Percentiles rank a stretch among this genome's conserved stretches.
Conservation (phyloP, 1,140 invertebrate species). For the Lepidurus arcticus region DNA sequence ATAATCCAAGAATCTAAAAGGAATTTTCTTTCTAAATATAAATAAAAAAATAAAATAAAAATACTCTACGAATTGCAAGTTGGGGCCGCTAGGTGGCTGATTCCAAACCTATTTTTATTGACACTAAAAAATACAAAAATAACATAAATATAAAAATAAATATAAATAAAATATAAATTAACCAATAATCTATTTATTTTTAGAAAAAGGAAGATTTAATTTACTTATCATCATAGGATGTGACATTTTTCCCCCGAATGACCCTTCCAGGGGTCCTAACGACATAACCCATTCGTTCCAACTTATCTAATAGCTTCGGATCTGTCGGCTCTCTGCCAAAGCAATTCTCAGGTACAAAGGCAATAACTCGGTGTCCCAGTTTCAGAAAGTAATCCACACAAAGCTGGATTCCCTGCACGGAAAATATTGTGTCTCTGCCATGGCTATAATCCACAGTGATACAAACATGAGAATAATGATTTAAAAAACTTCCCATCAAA, state of each 20-base stretch:
- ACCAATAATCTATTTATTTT: not conserved
- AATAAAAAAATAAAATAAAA: not conserved
- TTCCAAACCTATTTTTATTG: not conserved
- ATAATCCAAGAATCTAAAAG: not conserved
- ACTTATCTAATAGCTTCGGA: conserved; percentile 19
- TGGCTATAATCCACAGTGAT: conserved; percentile 40
- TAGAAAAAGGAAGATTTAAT: not conserved
- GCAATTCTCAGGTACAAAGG: conserved; percentile 32
- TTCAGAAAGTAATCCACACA: conserved; percentile 36
- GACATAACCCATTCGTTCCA: conserved; percentile 29
- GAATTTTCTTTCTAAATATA: not conserved
- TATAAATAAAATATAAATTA: not conserved
- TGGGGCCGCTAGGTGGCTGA: not conserved
- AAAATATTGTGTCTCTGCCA: conserved; percentile 42
- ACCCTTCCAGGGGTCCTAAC: conserved; percentile 35
- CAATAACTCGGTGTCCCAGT: conserved; percentile 33
- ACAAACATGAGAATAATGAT: not conserved
- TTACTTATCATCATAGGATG: conserved; percentile 37
- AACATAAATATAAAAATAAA: too few species aligned
- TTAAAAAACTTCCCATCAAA: not conserved
- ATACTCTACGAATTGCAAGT: not conserved
- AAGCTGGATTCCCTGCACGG: conserved; percentile 43
- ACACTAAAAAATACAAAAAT: conserved; percentile 17
- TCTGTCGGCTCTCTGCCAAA: conserved; percentile 18
- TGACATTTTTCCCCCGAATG: conserved; percentile 29